Evolutionary conservation across 1,140 invertebrate genomes (phyloP), one percentile per base, ranked within the genome.

Genomic region (Drosophila littoralis): DNA sequence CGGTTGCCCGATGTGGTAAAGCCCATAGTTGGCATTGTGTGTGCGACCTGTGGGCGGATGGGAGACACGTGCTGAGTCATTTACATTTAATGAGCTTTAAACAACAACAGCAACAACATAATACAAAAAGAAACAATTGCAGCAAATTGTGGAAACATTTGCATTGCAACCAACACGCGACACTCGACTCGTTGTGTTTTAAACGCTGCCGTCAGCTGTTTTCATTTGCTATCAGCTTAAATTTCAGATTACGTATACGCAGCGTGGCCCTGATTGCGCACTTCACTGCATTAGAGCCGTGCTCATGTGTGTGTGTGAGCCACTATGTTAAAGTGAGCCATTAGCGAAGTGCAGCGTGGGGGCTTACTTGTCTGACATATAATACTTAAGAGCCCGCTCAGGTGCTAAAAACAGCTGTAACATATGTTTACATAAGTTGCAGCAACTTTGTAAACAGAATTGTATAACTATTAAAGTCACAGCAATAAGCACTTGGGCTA

Each of bases 1-100:
- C 35, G 94, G 93, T 60, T 95, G 93, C 1, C 97, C 97, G 61
- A 97, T 93, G 28, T 95, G 94, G 94, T 97, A 98, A 61, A 98
- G 93, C 8, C 94, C 94, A 93, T 96, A 97, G 15, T 95, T 95
- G 69, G 94, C 93, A 91, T 97, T 96, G 93, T 98, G 97, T 28
- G 96, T 97, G 78, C 96, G 95, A 86, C 97, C 97, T 98, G 74
- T 28, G 33, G 42, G 73, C 28, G 61, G 36, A 38, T 42, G 28
- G 48, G 94, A 9, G 93, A 93, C 92, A n/a, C 10, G 45, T 65
- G 65, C 54, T 36, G 66, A 61, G 65, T 71, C 79, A 88, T 88
- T 86, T 71, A 74, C 81, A 77, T 77, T 79, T 79, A 82, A 86
- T 72, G 75, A 82, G 83, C 75, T 67, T 58, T 66, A 59, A 66